Evolutionary conservation across 2,888 invertebrate genomes (phyloP).

Genomic region (Alsophila aescularia): DNA sequence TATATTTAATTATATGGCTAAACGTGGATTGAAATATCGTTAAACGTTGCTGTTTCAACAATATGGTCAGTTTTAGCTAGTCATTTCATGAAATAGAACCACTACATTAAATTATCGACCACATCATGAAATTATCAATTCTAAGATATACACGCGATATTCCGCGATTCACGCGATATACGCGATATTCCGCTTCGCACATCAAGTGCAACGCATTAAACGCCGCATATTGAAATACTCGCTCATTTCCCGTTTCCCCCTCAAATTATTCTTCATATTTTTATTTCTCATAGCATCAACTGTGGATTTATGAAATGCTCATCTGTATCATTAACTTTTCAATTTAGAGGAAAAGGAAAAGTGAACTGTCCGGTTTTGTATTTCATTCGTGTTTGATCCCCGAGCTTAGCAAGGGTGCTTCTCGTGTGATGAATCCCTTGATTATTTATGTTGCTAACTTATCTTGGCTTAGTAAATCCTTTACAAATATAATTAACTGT

Average conservation of each 20-base stretch:
- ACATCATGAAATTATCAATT: too few species aligned
- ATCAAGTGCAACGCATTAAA: conserved; percentile 44
- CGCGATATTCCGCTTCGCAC: conserved; percentile 43
- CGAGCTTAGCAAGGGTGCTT: conserved; percentile 18
- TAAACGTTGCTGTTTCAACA: too few species aligned
- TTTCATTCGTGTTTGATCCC: conserved; percentile 32
- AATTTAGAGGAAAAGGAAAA: conserved; percentile 26
- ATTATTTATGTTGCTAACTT: conserved; percentile 40
- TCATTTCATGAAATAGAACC: too few species aligned
- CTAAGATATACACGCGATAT: too few species aligned
- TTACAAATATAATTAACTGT: neutral
- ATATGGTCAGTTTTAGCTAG: too few species aligned
- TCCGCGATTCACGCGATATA: too few species aligned
- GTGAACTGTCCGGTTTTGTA: conserved; percentile 18
- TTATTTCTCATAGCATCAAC: conserved; percentile 24
- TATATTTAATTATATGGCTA: too few species aligned
- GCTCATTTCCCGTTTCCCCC: conserved; percentile 24
- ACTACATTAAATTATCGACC: too few species aligned
- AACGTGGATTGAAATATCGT: too few species aligned
- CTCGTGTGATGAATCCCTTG: conserved; percentile 34
- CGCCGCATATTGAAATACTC: conserved; percentile 33
- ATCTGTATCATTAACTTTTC: conserved; percentile 18
- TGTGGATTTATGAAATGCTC: conserved; percentile 13
- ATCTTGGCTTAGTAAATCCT: neutral
- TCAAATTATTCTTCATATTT: conserved; percentile 19